Base-by-base conservation (phyloP, 2,888 invertebrate species). In the Hyles lineata region DNA sequence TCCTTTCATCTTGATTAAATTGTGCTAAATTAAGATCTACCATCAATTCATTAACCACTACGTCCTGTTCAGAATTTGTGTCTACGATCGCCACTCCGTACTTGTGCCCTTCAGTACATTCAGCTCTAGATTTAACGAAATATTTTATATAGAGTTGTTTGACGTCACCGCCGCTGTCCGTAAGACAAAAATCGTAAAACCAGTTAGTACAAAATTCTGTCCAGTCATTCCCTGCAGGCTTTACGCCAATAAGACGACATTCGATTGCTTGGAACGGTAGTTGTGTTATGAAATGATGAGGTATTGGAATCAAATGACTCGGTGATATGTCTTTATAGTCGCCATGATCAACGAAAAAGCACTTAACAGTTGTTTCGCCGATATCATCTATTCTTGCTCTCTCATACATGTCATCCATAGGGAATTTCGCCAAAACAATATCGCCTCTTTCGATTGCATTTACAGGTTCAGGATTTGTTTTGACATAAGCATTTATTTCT, bases 181-280 rank as follows among this genome's bases (percentile, higher is more conserved):
- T 90, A 62, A 86, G 90, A 74, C 93, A 92, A 69, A 90, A 90
- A 52, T 95, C 90, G 72, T 88, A 94, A 29, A 96, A 87, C 85
- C 95, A 92, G 80, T 95, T 95, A 0, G 89, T 94, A 4, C 93
- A 93, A 67, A 94, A 94, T 50, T 94, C 94, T 0, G 92, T 86
- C 96, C 96, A 96, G 2, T 87, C 82, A 2, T 92, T 86, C 1
- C 90, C 89, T 0, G 85, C 80, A 0, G 96, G 95, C 75, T 85
- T 79, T 0, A 96, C 81, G 29, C 96, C 96, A n/a, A 94, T 82
- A 69, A 96, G 84, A 63, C 93, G 85, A 85, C 96, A 96, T 85
- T 96, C 96, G 58, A 96, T 96, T 2, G 96, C 95, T 93, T 96
- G 95, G 77, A 96, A 96, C 0, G 96, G 96, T 74, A 96, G 82